Evolutionary conservation across 1,140 invertebrate genomes (phyloP).

Genomic region (Drosophila pallidifrons): DNA sequence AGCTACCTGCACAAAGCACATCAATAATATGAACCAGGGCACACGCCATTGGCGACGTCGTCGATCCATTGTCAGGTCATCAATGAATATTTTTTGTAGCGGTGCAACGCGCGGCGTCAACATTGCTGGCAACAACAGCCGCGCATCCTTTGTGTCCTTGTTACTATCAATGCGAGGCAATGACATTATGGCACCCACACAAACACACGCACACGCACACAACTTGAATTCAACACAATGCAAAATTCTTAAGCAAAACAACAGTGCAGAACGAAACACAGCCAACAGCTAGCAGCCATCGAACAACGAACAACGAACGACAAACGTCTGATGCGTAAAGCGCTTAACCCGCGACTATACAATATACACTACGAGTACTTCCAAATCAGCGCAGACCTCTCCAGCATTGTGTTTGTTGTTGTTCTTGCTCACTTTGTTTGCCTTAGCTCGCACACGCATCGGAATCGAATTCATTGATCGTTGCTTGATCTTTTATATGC

Average conservation of each 20-base stretch:
- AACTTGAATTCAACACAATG: constrained; percentile 11
- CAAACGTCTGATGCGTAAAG: constrained; percentile 56
- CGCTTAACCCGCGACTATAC: constrained; percentile 62
- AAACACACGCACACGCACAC: not conserved
- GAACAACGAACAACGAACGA: not conserved
- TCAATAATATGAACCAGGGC: constrained; percentile 76
- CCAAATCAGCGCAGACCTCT: constrained; percentile 32
- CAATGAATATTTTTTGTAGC: constrained; percentile 70
- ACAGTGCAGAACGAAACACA: constrained; percentile 6
- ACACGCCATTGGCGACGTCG: constrained; percentile 57
- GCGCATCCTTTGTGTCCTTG: constrained; percentile 59
- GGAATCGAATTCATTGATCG: constrained; percentile 31
- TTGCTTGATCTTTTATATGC: constrained; percentile 21
- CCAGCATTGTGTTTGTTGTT: constrained; percentile 35
- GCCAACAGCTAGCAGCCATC: too few species aligned
- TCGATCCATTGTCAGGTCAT: constrained; percentile 58
- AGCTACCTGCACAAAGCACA: constrained; percentile 71
- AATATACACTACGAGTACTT: constrained; percentile 19
- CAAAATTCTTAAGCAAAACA: constrained; percentile 2
- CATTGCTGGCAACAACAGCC: constrained; percentile 41
- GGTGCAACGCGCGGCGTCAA: constrained; percentile 28
- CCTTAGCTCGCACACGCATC: constrained; percentile 29
- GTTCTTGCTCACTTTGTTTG: constrained; percentile 41
- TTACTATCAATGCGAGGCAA: constrained; percentile 40
- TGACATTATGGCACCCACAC: constrained; percentile 46